Base-by-base conservation (phyloP, 2,113 vertebrate species). In the Microtus richardsoni region DNA sequence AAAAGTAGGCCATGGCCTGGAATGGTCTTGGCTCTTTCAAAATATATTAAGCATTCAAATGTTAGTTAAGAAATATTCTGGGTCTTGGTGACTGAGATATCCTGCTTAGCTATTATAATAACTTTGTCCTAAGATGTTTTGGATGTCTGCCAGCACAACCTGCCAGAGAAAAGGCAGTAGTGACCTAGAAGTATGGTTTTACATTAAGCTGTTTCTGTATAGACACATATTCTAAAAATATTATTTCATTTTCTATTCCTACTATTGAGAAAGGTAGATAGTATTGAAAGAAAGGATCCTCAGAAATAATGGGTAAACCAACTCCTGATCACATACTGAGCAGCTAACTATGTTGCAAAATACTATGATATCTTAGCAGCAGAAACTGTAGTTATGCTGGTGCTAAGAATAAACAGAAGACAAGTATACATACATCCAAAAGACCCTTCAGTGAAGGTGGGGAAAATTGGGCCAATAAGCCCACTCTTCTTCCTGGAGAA, bases 151-250 rank as follows among this genome's bases (percentile, higher is more conserved):
- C 66, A 49, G 39, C 4, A 87, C 33, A 41, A n/a, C 5, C 17
- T 7, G 11, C 33, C 44, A 47, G 7, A 19, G 33, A 19, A 89
- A 71, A 74, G 4, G 12, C 24, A 70, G 10, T 49, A 49, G 1
- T 19, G 22, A 62, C 39, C 2, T 49, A 49, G 24, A 70, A 49
- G 30, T 0, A 9, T 49, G 26, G 16, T 17, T 5, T 60, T 19
- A 62, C 21, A 33, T 16, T 41, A 84, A 66, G 13, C 4, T 41
- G 52, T 22, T 52, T 73, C 16, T 6, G 14, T 71, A 14, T 2
- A 62, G 24, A 21, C 60, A 83, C 30, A 80, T 12, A 92, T 87
- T 88, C 95, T 24, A 36, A 74, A 78, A 85, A 33, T 64, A 26
- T 17, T 24, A 41, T 79, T 16, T 80, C 7, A 28, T 78, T 88